These are phyloP conservation scores for Festucalex cinctus DNA, from an alignment of 2,113 vertebrate genomes.

Conservation along the genomic window DNA sequence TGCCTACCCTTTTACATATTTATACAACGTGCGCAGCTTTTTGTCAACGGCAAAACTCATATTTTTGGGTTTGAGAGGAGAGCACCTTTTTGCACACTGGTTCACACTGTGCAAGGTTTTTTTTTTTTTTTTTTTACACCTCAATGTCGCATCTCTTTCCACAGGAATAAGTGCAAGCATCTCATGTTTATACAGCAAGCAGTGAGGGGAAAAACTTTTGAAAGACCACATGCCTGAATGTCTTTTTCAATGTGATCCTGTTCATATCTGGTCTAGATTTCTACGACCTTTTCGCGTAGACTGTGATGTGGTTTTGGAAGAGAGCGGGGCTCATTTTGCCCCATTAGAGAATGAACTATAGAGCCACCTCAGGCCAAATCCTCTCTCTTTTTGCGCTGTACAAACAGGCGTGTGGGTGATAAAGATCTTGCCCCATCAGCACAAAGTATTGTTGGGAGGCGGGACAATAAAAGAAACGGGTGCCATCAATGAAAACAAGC, in stretches of 20 bases:
- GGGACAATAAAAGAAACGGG: conserved; percentile 69
- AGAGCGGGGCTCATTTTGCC: conserved; percentile 50
- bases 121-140: conserved; percentile 29
- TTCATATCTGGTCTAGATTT: conserved; percentile 43
- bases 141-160: conserved; percentile 56
- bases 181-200: conserved; percentile 57
- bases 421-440: conserved; percentile 73
- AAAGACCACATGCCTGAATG: conserved; percentile 63
- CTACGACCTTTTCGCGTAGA: conserved; percentile 40
- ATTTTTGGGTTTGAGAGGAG: conserved; percentile 47
- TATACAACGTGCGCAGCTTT: conserved; percentile 30
- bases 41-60: conserved; percentile 29
- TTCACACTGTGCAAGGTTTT: conserved; percentile 52
- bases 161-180: conserved; percentile 49
- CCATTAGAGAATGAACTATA: conserved; percentile 56
- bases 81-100: conserved; percentile 55
- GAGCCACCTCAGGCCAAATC: conserved; percentile 68
- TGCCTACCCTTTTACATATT: conserved; percentile 25
- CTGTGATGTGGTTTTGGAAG: conserved; percentile 46
- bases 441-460: conserved; percentile 69
- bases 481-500: conserved; percentile 70
- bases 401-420: conserved; percentile 66
- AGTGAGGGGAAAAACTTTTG: conserved; percentile 35
- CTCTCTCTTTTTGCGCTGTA: conserved; percentile 65
- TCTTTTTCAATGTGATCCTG: conserved; percentile 64